phyloP scores from a whole-genome alignment of 1,140 invertebrate species.

The Drosophila kanapiae region DNA sequence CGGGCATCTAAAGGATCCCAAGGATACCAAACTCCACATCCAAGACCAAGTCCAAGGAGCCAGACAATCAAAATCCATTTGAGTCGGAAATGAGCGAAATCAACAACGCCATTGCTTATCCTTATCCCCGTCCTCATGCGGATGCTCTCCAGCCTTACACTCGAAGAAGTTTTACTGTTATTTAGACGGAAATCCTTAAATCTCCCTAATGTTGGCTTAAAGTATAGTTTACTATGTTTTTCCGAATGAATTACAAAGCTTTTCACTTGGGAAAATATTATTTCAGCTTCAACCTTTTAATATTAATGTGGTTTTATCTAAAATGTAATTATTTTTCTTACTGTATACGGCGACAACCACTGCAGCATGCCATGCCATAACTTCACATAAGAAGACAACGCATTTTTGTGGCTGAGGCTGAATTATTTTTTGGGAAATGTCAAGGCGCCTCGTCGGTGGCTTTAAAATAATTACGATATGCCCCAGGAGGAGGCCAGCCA shows the following conservation, averaged over 20 bases:
- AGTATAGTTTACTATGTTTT: neutral
- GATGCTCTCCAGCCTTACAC: neutral
- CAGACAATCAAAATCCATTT: slow-evolving; percentile 82
- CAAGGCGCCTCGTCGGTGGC: slow-evolving; percentile 55
- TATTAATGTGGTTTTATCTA: neutral
- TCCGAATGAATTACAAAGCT: no score
- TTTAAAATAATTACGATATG: slow-evolving; percentile 69
- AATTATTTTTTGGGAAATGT: slow-evolving; percentile 56
- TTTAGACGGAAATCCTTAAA: neutral
- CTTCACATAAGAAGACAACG: slow-evolving; percentile 37
- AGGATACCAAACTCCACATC: slow-evolving; percentile 9
- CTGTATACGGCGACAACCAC: slow-evolving; percentile 3
- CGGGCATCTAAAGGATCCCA: slow-evolving; percentile 42
- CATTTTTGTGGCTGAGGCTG: slow-evolving; percentile 40
- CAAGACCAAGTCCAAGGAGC: slow-evolving; percentile 22
- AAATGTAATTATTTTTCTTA: neutral
- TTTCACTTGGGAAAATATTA: neutral
- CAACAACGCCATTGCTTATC: slow-evolving; percentile 54
- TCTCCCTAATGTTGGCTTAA: neutral
- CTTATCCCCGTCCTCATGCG: slow-evolving; percentile 15
- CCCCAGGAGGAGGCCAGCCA: slow-evolving; percentile 3
- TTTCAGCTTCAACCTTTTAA: neutral
- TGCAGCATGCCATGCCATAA: slow-evolving; percentile 48
- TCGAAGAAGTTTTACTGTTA: neutral
- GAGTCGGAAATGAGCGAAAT: slow-evolving; percentile 80